Evolutionary conservation across 2,888 invertebrate species (phyloP).

Genomic region (Acrocera orbiculus): DNA sequence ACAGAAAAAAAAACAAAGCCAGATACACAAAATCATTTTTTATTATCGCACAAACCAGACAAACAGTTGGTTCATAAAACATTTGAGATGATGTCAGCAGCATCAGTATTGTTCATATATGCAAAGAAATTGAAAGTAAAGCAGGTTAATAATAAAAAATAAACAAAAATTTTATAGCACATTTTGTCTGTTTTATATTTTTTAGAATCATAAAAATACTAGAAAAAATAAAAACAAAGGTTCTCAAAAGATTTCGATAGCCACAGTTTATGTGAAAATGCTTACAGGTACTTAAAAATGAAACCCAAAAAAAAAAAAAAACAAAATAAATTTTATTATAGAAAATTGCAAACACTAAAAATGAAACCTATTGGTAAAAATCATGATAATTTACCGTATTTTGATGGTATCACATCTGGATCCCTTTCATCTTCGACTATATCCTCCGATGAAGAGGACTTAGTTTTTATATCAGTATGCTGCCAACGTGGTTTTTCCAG

Average conservation of each 20-base stretch:
- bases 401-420: constrained; percentile 58
- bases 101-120: too few relatives aligned
- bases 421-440: constrained; percentile 34
- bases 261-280: background rate
- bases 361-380: too few relatives aligned
- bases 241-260: background rate
- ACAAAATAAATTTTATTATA: too few relatives aligned
- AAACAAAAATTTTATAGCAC: too few relatives aligned
- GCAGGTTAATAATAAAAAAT: too few relatives aligned
- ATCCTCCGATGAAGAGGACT: constrained; percentile 27
- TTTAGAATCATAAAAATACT: too few relatives aligned
- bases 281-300: background rate
- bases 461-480: constrained; percentile 32
- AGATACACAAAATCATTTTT: background rate
- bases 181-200: too few relatives aligned
- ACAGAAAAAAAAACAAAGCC: background rate
- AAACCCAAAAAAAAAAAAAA: background rate
- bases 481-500: constrained; percentile 32
- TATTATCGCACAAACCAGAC: too few relatives aligned
- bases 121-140: too few relatives aligned
- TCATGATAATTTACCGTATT: constrained; percentile 40
- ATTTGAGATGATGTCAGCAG: too few relatives aligned
- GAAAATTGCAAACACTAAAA: too few relatives aligned
- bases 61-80: too few relatives aligned
- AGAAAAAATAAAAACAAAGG: background rate